Evolutionary conservation across 2,797 vertebrate species (phyloP), one percentile per base, ranked within the genome.

Genomic region (Eospalax fontanierii): DNA sequence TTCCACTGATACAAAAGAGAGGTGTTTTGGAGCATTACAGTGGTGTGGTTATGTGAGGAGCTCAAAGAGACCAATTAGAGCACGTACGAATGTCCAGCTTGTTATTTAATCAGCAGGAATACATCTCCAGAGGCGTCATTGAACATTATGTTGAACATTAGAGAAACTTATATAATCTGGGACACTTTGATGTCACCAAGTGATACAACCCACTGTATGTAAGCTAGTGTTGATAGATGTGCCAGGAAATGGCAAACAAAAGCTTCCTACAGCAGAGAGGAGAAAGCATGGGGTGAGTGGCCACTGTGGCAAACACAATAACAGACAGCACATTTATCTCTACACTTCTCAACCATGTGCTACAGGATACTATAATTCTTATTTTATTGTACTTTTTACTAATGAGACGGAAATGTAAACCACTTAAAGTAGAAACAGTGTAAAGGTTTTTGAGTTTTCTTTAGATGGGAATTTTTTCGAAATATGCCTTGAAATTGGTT

Each of bases 401-500:
- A 50, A 63, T 10, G 59, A 57, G 57, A 65, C 16, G 7, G 35
- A 83, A 90, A 89, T 35, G 0, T 70, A 57, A 78, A 28, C 38
- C 76, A 66, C 54, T 46, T n/a, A 65, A 78, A 81, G 40, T 65
- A 63, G 40, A 91, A 40, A 70, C 38, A 18, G 28, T 43, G 21
- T 66, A 57, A 71, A 66, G 2, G 19, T 30, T 59, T 82, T 71
- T 75, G 61, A 18, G 16, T 28, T 54, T n/a, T 40, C 86, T 80
- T 59, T 61, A 24, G 3, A 10, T 78, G 46, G 28, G 73, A 8
- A 87, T 89, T 92, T 74, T 54, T 87, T 91, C 57, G 93, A 94
- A 93, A 88, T 85, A n/a, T 46, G 7, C 16, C 59, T 66, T 92
- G 40, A 75, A 93, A 73, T 30, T 61, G 4, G 30, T 50, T 73